Evolutionary conservation across 2,797 vertebrate genomes (phyloP).

Genomic region (Chrosomus eos): DNA sequence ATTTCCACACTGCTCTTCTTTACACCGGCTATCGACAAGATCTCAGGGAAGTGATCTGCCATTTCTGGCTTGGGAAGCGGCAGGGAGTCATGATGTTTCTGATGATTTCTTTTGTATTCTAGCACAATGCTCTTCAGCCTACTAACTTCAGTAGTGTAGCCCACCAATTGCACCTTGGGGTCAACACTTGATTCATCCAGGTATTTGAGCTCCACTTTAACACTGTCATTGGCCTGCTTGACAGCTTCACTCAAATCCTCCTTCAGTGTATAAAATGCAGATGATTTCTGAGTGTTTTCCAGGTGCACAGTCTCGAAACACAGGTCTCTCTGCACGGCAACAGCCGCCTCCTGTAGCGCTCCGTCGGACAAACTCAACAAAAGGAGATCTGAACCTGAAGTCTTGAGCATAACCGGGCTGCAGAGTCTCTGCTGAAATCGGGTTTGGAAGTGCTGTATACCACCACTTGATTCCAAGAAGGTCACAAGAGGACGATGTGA

Average conservation of each 20-base stretch:
- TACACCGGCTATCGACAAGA: constrained; percentile 57
- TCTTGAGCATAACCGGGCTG: constrained; percentile 62
- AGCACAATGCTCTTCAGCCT: constrained; percentile 60
- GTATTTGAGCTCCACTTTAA: constrained; percentile 61
- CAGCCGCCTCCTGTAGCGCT: constrained; percentile 64
- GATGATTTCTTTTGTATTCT: constrained; percentile 61
- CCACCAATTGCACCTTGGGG: constrained; percentile 60
- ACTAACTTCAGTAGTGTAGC: constrained; percentile 65
- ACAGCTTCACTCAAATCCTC: constrained; percentile 55
- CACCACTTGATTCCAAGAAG: constrained; percentile 63
- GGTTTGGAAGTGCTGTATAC: constrained; percentile 56
- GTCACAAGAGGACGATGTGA: constrained; percentile 34
- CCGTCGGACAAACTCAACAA: constrained; percentile 67
- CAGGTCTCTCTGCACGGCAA: constrained; percentile 62
- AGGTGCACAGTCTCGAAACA: constrained; percentile 44
- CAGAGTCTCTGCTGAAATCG: constrained; percentile 63
- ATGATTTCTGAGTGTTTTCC: constrained; percentile 47
- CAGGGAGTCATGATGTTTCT: constrained; percentile 46
- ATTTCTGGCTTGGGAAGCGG: constrained; percentile 58
- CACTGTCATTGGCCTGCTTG: constrained; percentile 48
- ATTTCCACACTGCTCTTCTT: constrained; percentile 54
- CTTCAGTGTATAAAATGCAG: constrained; percentile 58
- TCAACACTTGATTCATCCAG: constrained; percentile 3
- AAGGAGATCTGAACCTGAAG: constrained; percentile 55
- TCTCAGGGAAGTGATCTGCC: constrained; percentile 60